Conservation (phyloP, 2,113 vertebrate genomes). For the Struthio camelus region DNA sequence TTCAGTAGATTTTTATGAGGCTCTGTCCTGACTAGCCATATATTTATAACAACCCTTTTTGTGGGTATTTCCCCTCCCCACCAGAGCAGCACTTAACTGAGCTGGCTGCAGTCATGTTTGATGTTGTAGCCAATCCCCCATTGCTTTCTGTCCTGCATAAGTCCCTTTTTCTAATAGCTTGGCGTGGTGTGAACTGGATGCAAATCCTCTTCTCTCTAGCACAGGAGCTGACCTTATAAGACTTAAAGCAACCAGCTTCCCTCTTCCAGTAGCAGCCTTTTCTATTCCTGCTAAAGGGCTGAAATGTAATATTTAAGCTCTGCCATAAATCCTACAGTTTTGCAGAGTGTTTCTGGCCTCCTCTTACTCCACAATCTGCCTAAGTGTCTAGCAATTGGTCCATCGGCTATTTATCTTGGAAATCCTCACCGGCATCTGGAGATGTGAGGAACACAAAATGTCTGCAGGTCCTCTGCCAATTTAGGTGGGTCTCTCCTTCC, state of each 20-base stretch:
- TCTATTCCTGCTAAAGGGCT: not conserved
- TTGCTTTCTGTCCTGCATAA: not conserved
- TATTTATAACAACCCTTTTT: not conserved
- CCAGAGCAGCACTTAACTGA: not conserved
- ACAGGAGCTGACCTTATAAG: not conserved
- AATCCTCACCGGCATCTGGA: conserved; percentile 23
- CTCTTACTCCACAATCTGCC: not conserved
- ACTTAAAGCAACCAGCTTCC: not conserved
- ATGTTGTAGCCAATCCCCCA: not conserved
- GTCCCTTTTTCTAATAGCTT: not conserved
- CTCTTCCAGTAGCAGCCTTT: not conserved
- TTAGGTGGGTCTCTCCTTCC: conserved; percentile 49
- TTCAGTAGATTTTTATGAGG: not conserved
- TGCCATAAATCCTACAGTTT: not conserved
- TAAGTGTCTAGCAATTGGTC: conserved; percentile 45
- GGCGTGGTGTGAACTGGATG: not conserved
- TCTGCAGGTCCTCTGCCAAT: conserved; percentile 39
- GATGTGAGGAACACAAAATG: conserved; percentile 24
- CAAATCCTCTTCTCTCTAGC: not conserved
- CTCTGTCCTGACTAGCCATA: not conserved
- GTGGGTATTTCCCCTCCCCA: not conserved
- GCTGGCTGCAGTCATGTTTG: rapidly evolving
- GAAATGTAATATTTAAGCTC: conserved; percentile 6
- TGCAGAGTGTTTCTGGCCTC: not conserved
- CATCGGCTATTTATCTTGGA: conserved; percentile 58